These are phyloP conservation scores for Hipparchia semele DNA, from an alignment of 2,888 invertebrate genomes.

Conservation along the genomic window DNA sequence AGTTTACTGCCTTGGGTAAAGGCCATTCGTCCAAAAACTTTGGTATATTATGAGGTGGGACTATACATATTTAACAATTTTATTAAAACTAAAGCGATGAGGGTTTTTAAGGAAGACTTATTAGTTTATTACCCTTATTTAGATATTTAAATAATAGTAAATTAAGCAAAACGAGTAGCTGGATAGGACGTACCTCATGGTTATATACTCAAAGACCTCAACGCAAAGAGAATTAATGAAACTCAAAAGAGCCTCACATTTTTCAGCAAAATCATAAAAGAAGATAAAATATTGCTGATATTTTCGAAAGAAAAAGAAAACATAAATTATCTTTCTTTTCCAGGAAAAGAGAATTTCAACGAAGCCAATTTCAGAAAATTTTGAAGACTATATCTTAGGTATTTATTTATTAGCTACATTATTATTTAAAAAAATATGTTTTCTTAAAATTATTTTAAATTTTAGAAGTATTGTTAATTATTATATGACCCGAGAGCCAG, in stretches of 20 bases:
- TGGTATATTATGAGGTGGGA: too few species aligned
- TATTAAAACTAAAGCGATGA: too few species aligned
- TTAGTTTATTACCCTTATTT: too few species aligned
- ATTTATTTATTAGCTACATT: not conserved
- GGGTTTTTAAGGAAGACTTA: too few species aligned
- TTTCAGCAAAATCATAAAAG: not conserved
- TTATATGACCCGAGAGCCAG: not conserved
- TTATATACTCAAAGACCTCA: too few species aligned
- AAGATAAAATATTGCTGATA: not conserved
- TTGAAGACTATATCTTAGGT: constrained; percentile 23
- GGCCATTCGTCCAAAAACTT: too few species aligned
- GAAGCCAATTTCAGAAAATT: constrained; percentile 18
- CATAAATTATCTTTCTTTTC: constrained; percentile 28
- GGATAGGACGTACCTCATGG: too few species aligned
- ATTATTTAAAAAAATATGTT: not conserved
- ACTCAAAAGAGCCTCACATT: not conserved
- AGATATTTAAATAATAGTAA: too few species aligned
- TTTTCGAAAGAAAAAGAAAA: constrained; percentile 3
- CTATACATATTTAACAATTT: too few species aligned
- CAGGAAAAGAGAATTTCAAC: constrained; percentile 25
- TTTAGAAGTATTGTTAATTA: not conserved
- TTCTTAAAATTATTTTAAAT: constrained; percentile 1
- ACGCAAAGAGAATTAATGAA: too few species aligned
- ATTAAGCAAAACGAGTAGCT: too few species aligned
- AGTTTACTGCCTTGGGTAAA: too few species aligned